These are phyloP conservation scores for Listronotus bonariensis DNA, from an alignment of 1,140 invertebrate genomes.

Conservation along the genomic window DNA sequence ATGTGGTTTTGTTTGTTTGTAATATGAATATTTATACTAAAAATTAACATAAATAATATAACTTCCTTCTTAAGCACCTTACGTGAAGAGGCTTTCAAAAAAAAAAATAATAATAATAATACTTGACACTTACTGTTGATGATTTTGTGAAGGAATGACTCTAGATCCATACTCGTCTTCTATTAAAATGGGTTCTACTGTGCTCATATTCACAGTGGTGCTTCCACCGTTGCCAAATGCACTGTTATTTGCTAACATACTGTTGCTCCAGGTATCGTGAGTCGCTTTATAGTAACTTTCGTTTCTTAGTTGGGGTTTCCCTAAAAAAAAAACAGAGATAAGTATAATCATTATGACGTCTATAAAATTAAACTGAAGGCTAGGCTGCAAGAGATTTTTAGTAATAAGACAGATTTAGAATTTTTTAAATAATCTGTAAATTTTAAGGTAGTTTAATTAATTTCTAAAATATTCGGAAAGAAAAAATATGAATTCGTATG, in stretches of 20 bases:
- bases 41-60: slow-evolving; percentile 12
- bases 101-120: no score
- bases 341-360: no score
- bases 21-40: slow-evolving; percentile 45
- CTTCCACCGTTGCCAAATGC: slow-evolving; percentile 52
- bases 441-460: no score
- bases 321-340: neutral
- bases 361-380: no score
- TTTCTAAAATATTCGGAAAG: no score
- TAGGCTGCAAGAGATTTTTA: no score
- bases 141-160: slow-evolving; percentile 48
- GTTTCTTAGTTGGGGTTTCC: slow-evolving; percentile 65
- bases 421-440: no score
- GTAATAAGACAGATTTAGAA: no score
- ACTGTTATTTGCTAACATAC: slow-evolving; percentile 55
- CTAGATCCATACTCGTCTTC: slow-evolving; percentile 70
- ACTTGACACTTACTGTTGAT: slow-evolving; percentile 48
- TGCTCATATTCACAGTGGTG: slow-evolving; percentile 58
- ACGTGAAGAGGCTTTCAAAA: no score
- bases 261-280: slow-evolving; percentile 62
- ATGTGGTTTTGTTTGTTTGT: slow-evolving; percentile 41
- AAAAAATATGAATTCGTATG: no score
- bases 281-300: slow-evolving; percentile 86
- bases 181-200: slow-evolving; percentile 67
- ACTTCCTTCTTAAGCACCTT: no score